These are phyloP conservation scores for Ophion slaviceki DNA, from an alignment of 2,888 invertebrate genomes.

Conservation along the genomic window DNA sequence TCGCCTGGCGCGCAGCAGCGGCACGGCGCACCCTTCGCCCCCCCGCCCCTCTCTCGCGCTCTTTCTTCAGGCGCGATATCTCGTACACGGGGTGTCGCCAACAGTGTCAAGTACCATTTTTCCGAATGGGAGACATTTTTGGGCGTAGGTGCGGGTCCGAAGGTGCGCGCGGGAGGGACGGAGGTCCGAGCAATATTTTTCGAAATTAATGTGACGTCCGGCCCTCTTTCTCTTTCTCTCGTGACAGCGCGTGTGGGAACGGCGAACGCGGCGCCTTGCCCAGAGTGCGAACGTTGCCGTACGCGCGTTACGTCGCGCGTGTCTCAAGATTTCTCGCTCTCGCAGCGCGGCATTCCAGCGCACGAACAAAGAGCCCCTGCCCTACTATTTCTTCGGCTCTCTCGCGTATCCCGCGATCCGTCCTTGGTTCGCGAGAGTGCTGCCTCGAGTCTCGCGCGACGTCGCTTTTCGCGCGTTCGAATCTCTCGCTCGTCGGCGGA, in stretches of 20 bases:
- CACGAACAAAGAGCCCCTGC: conserved; percentile 73
- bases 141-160: background rate
- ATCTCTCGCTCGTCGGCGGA: conserved; percentile 67
- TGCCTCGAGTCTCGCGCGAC: background rate
- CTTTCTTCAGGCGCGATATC: conserved; percentile 14
- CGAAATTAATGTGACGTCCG: conserved; percentile 80
- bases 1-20: conserved; percentile 36
- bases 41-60: conserved; percentile 45
- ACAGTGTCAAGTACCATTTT: conserved; percentile 15
- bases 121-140: background rate
- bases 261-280: conserved; percentile 19
- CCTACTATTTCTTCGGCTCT: conserved; percentile 61
- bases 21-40: conserved; percentile 59
- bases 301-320: conserved; percentile 16
- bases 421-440: too few species aligned
- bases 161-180: background rate
- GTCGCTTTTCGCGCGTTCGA: conserved; percentile 58
- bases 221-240: background rate
- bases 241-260: background rate
- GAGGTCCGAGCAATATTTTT: conserved; percentile 79
- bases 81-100: conserved; percentile 66
- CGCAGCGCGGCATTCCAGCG: conserved; percentile 72
- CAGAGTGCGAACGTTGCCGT: conserved; percentile 14
- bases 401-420: conserved; percentile 1
- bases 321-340: conserved; percentile 40